Evolutionary conservation across 2,113 vertebrate genomes (phyloP).

Genomic region (Bambusicola thoracicus): DNA sequence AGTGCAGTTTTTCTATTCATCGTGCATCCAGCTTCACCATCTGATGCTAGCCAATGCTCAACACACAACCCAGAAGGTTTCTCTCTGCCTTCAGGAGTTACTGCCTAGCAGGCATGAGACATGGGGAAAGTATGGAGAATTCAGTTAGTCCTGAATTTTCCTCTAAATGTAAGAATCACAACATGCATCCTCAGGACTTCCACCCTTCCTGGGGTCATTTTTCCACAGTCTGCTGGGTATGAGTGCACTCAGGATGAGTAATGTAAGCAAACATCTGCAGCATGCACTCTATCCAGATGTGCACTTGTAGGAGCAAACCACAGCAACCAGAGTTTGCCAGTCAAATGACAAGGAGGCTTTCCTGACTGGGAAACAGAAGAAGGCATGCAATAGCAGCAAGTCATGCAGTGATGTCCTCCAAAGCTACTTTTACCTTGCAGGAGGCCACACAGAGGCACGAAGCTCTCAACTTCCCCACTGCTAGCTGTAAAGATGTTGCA

Average conservation of each 20-base stretch:
- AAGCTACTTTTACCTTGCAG: neutral
- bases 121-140: neutral
- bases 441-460: neutral
- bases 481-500: neutral
- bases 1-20: neutral
- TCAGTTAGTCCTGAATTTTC: neutral
- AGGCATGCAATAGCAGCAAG: neutral
- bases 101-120: neutral
- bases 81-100: neutral
- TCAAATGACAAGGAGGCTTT: neutral
- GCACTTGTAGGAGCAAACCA: neutral
- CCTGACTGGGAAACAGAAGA: neutral
- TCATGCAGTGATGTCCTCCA: neutral
- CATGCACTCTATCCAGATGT: neutral
- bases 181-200: neutral
- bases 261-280: neutral
- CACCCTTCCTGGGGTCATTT: neutral
- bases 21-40: neutral
- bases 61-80: neutral
- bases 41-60: neutral
- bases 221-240: neutral
- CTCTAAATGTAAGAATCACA: neutral
- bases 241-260: neutral
- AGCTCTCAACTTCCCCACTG: neutral
- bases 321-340: neutral